Evolutionary conservation across 2,888 invertebrate genomes (phyloP), one percentile per base, ranked within the genome.

Genomic region (Ormyrus rosae): DNA sequence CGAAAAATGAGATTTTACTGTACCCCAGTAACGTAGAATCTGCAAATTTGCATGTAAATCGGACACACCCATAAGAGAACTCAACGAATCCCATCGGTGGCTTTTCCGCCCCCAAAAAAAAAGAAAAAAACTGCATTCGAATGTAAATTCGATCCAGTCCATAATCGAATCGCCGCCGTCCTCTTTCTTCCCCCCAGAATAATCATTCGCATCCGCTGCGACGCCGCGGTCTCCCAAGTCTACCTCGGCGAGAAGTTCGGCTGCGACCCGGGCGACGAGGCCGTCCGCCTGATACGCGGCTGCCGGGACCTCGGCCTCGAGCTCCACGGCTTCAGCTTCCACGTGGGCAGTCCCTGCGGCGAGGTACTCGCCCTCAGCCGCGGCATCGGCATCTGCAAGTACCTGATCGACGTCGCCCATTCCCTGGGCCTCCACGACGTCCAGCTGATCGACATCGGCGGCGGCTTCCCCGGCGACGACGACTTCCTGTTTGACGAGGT

Each of bases 401-500:
- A 87, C 50, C 90, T 93, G 67, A 93, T 93, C 87, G 91, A 92
- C 78, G 85, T 91, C 50, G 93, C 91, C 0, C 85, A 87, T 50
- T 84, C 89, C 5, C 86, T 92, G 67, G 94, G 93, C 11, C 92
- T 92, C 86, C 83, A 91, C 11, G 91, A 93, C 87, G 87, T 90
- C 34, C 87, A 93, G 55, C 87, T 94, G 68, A 87, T 90, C 75
- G 94, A 94, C 86, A 92, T 94, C 83, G 94, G 94, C 3, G 94
- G 94, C 9, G 94, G 94, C 61, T 93, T 92, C 84, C 92, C 93
- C 13, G 93, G 93, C 1, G 85, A 87, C 8, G 89, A 86, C 6
- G 89, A 88, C 58, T 83, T 91, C 68, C 85, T 91, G 10, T 90
- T 93, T 79, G 89, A 91, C 76, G 90, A 92, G 88, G 92, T 92